Base-by-base conservation (phyloP, 1,140 invertebrate genomes). In the Calosoma granatense region DNA sequence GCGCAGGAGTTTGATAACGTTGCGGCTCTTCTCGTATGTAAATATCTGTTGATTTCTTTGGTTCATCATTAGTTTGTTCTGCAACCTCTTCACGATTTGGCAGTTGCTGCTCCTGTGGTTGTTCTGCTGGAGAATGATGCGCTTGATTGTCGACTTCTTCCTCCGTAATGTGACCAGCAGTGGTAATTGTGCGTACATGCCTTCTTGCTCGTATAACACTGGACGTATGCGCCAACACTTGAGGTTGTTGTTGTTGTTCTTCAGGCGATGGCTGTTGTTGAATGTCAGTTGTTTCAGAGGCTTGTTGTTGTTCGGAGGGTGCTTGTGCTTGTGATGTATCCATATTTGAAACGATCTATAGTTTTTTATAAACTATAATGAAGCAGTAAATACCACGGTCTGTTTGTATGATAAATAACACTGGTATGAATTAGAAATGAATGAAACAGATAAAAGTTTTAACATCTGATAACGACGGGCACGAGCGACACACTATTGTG, bases 91-190 rank as follows among this genome's bases (percentile, higher is more conserved):
- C 41, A 6, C 6, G 26, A 6, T 4, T 14, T 17, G 41, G 41
- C 15, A 4, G 17, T 47, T 12, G 41, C 17, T 47, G 41, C 17
- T 47, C 6, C 15, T 47, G 26, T 30, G 4, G 65, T 3, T 61
- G 63, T 55, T 72, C 71, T 17, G 74, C 72, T 11, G 61, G 59
- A 11, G 56, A 55, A 23, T 60, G 59, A 26, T 36, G 72, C 57
- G 15, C 63, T 65, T 53, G 71, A 60, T 20, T 76, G 1, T 60
- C 62, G 1, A 74, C 59, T 0, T 67, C 68, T 22, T 70, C 69
- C 51, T 77, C 76, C 1, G 78, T 80, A 47, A 81, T 81, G 59
- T 81, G 79, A 1, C 79, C 79, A 6, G 80, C 72, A 2, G 80
- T 75, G 2, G 79, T 81, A 53, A 81, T 82, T 1, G 79, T 81